These are phyloP conservation scores for Himalopsyche kuldschensis DNA, from an alignment of 2,888 invertebrate genomes.

Conservation along the genomic window DNA sequence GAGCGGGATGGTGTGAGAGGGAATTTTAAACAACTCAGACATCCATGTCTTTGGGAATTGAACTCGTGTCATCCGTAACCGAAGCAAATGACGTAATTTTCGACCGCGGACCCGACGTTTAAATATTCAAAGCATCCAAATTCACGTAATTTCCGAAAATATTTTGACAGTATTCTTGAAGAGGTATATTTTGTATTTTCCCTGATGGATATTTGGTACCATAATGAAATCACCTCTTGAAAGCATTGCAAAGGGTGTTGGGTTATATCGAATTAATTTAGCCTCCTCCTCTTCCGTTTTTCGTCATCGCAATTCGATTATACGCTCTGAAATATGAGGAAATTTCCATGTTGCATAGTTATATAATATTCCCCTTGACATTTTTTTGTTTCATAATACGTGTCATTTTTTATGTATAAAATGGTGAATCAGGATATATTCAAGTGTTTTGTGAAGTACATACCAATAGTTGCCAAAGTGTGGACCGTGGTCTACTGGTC, in stretches of 20 bases:
- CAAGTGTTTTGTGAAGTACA: neutral
- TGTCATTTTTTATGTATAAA: neutral
- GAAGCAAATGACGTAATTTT: no score
- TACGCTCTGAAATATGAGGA: neutral
- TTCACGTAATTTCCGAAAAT: neutral
- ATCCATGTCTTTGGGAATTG: no score
- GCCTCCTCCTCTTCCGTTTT: no score
- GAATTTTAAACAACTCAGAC: no score
- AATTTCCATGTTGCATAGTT: neutral
- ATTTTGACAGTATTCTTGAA: neutral
- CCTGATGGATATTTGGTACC: neutral
- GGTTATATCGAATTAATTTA: neutral
- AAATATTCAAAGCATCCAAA: neutral
- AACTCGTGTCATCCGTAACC: no score
- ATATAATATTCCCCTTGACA: neutral
- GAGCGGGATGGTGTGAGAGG: no score
- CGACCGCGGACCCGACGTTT: no score
- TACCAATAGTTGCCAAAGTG: no score
- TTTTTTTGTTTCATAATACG: no score
- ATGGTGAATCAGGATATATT: neutral
- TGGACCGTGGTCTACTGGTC: no score
- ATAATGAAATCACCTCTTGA: neutral
- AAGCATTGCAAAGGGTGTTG: neutral
- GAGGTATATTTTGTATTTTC: neutral
- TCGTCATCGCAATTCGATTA: neutral